Percentiles rank a stretch among this genome's conserved stretches.
Evolutionary conservation across 2,888 invertebrate species (phyloP).

Genomic region (Escarpia spicata): DNA sequence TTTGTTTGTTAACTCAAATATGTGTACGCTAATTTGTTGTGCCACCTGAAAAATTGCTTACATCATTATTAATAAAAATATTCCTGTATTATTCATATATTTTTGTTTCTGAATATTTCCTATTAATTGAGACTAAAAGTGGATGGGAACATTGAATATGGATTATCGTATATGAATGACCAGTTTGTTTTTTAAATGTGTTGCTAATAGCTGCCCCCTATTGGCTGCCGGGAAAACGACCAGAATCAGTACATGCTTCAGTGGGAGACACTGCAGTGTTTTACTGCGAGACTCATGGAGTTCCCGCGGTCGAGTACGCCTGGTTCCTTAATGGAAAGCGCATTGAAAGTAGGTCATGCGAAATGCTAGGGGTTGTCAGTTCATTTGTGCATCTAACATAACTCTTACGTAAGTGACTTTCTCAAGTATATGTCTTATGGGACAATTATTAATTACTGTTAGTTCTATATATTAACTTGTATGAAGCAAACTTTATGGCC

Average conservation of each 20-base stretch:
- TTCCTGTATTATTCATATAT: not conserved
- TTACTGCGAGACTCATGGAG: conserved; percentile 86
- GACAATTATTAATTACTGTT: not conserved
- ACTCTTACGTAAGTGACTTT: not conserved
- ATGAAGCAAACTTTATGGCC: not conserved
- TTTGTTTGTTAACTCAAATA: no score
- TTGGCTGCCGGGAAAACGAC: conserved; percentile 81
- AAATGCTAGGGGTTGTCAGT: not conserved
- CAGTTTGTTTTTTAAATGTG: not conserved
- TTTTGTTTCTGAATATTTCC: not conserved
- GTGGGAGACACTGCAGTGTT: conserved; percentile 91
- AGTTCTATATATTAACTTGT: not conserved
- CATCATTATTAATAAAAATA: no score
- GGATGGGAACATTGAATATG: no score
- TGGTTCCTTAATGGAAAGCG: conserved; percentile 97
- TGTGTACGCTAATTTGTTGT: no score
- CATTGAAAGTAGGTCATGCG: conserved; percentile 58
- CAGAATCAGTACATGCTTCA: conserved; percentile 85
- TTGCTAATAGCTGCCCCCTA: conserved; percentile 75
- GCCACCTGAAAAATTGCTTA: no score
- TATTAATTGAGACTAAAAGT: no score
- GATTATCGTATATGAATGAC: not conserved
- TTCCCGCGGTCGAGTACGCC: conserved; percentile 85
- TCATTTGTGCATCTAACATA: not conserved
- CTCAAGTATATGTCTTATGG: not conserved